These are phyloP conservation scores for Epistrophe eligans DNA, from an alignment of 2,888 invertebrate genomes.

Conservation along the genomic window DNA sequence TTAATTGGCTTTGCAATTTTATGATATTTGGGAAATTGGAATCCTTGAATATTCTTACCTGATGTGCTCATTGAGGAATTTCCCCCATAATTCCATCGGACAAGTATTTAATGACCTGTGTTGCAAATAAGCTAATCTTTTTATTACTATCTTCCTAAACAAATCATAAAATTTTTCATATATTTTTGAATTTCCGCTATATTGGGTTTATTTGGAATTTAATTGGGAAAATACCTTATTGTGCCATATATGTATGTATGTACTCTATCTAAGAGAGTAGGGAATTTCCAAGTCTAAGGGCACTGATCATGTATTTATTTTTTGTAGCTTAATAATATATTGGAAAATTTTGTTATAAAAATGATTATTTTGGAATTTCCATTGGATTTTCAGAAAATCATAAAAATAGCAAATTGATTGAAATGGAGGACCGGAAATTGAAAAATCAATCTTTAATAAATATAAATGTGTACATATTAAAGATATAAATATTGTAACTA, in stretches of 20 bases:
- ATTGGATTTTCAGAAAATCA: background rate
- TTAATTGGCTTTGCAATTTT: background rate
- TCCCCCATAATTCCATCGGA: background rate
- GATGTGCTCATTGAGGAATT: background rate
- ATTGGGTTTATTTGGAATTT: slow-evolving; percentile 33
- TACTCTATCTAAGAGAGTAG: background rate
- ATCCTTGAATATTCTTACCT: background rate
- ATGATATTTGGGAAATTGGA: background rate
- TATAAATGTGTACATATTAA: too few species aligned
- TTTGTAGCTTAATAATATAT: background rate
- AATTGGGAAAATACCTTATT: slow-evolving; percentile 23
- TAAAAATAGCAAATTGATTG: background rate
- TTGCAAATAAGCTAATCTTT: slow-evolving; percentile 15
- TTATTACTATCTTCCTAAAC: slow-evolving; percentile 19
- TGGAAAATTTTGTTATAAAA: background rate
- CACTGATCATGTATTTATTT: background rate
- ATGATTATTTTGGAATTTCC: background rate
- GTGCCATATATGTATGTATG: too few species aligned
- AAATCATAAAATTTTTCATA: slow-evolving; percentile 20
- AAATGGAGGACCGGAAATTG: background rate
- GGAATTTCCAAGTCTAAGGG: background rate
- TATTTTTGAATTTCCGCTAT: background rate
- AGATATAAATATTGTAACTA: too few species aligned
- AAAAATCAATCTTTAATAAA: too few species aligned
- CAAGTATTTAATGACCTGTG: slow-evolving; percentile 15